Percentiles rank a stretch among this genome's conserved stretches.
These are phyloP conservation scores for Glaucopsyche alexis DNA, from an alignment of 2,888 invertebrate genomes.

Conservation along the genomic window DNA sequence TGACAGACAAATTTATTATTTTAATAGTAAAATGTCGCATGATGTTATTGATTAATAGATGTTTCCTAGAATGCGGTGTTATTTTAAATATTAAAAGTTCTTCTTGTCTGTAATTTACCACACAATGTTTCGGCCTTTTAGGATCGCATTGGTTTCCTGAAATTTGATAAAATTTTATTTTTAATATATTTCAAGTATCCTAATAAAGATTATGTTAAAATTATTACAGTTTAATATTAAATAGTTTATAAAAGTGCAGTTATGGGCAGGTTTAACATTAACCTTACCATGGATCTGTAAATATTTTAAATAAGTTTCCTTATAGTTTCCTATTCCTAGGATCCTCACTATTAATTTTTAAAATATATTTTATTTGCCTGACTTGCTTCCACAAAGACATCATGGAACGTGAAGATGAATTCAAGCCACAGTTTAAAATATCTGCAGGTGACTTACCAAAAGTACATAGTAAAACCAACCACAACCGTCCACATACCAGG, in stretches of 20 bases:
- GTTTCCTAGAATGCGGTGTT: conserved; percentile 50
- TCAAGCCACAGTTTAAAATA: conserved; percentile 54
- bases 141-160: conserved; percentile 2
- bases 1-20: conserved; percentile 45
- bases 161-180: not conserved
- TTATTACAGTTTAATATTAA: not conserved
- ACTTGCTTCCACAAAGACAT: conserved; percentile 48
- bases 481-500: conserved; percentile 74
- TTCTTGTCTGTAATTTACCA: conserved; percentile 31
- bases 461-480: conserved; percentile 71
- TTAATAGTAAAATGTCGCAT: conserved; percentile 56
- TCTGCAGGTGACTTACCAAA: conserved; percentile 62
- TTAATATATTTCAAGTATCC: not conserved
- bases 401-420: conserved; percentile 64
- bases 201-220: no score
- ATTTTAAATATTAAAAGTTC: conserved; percentile 46
- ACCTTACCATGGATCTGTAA: not conserved
- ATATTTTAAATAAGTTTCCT: not conserved
- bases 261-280: not conserved
- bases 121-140: not conserved
- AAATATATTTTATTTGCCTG: conserved; percentile 39
- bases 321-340: not conserved
- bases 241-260: not conserved
- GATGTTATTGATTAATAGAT: conserved; percentile 63
- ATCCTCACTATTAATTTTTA: conserved; percentile 31